Conservation (phyloP, 2,797 vertebrate species). For the Ceryle rudis region DNA sequence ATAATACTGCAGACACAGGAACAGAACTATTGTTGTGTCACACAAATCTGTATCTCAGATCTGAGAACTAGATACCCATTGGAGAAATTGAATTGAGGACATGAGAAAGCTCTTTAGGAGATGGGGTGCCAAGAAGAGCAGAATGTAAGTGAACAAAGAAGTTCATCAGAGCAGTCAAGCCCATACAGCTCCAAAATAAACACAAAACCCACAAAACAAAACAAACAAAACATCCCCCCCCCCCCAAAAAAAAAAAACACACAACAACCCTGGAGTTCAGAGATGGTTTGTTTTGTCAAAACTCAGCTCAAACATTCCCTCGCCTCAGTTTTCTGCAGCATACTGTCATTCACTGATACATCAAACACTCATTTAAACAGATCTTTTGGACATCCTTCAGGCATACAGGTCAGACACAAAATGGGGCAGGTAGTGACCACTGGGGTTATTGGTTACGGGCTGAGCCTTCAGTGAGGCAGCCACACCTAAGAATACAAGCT, state of each 20-base stretch:
- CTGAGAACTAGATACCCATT: not conserved
- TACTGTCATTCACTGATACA: not conserved
- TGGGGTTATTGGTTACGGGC: not conserved
- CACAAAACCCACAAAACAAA: not conserved
- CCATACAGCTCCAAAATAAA: not conserved
- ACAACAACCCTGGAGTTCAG: not conserved
- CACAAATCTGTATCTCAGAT: not conserved
- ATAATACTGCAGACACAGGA: not conserved
- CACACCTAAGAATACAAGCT: not conserved
- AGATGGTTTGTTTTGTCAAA: not conserved
- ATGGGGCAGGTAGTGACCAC: not conserved
- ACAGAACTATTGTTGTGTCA: not conserved
- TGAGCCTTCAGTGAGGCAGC: not conserved
- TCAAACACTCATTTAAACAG: not conserved
- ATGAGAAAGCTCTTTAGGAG: not conserved
- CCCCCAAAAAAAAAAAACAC: not conserved
- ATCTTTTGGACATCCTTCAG: not conserved
- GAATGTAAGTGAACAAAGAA: not conserved
- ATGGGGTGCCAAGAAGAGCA: not conserved
- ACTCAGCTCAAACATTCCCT: not conserved
- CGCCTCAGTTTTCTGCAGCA: not conserved
- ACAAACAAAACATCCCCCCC: no score
- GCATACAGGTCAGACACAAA: not conserved
- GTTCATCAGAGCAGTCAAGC: not conserved
- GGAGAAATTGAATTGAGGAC: not conserved